Base-by-base conservation (phyloP, 2,888 invertebrate genomes). In the Phalangium opilio region DNA sequence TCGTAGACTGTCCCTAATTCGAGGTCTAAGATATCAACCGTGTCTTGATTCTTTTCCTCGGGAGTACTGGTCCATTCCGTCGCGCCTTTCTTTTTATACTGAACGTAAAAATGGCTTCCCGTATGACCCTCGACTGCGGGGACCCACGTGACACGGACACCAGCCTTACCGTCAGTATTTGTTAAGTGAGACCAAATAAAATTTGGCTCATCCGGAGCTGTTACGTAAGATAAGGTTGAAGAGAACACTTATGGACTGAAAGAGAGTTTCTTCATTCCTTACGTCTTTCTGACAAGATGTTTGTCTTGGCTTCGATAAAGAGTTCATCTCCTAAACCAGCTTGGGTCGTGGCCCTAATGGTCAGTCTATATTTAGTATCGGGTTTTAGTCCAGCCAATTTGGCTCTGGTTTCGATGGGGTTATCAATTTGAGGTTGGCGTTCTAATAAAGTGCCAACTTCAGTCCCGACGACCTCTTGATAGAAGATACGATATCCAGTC, bases 401-500 rank as follows among this genome's bases (percentile, higher is more conserved):
- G 19, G 83, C 84, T 58, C 77, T 75, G 42, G 79, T 78, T 53
- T 77, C 75, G 52, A 79, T 76, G 0, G 87, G 82, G 65, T 89
- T 81, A 8, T 62, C 67, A 55, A 93, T 83, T 53, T 81, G 79
- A 38, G 84, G 83, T 62, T 80, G 77, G 55, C 83, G 73, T 65
- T 84, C 82, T 41, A 66, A 57, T 33, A 55, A 56, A 2, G 63
- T 61, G 4, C 67, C 68, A 17, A 68, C 60, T 53, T 66, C 63
- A 19, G 70, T 62, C 3, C 67, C 67, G 74, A 73, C 53, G 74
- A 67, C 67, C 53, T 79, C 75, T 62, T 83, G 81, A 67, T 87
- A 95, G 63, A 83, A 86, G 57, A 98, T 81, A 63, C 82, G 81
- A 68, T 95, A 98, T 2, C 93, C 93, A 2, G 81, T 84, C 0